A percentile compares a stretch with the other conserved stretches of the same genome.
phyloP scores from a whole-genome alignment of 2,113 vertebrate species.

The Balaenoptera acutorostrata region DNA sequence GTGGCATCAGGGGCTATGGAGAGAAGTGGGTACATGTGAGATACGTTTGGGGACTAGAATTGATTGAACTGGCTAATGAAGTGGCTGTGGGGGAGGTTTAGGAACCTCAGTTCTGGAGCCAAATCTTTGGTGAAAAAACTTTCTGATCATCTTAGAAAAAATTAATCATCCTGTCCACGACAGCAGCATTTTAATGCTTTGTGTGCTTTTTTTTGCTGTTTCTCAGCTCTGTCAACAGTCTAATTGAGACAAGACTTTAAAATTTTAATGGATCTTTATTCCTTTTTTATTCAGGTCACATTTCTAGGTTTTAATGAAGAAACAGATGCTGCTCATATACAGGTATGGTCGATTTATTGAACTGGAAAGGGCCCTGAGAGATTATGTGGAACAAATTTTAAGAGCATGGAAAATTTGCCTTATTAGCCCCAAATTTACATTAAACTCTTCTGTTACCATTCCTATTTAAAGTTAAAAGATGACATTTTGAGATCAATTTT shows the following conservation, averaged over 20 bases:
- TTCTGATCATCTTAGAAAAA: conserved; percentile 18
- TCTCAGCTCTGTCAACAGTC: background rate
- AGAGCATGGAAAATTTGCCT: background rate
- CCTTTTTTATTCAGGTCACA: conserved; percentile 85
- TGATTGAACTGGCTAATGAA: background rate
- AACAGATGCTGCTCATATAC: conserved; percentile 80
- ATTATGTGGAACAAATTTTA: conserved; percentile 4
- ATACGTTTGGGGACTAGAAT: background rate
- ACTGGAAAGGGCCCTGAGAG: background rate
- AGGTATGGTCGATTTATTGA: conserved; percentile 81
- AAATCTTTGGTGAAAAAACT: background rate
- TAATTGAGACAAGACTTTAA: background rate
- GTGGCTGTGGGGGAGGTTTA: background rate
- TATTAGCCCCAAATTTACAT: background rate
- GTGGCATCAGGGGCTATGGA: background rate
- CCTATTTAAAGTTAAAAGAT: conserved; percentile 18
- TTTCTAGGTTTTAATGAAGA: conserved; percentile 91
- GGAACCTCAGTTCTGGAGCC: background rate
- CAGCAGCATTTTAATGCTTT: background rate
- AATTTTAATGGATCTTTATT: conserved; percentile 20
- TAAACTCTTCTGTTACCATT: background rate
- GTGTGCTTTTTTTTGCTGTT: background rate
- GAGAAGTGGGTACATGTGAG: background rate
- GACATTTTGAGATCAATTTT: background rate
- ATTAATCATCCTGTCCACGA: background rate